Percentiles rank a stretch among this genome's conserved stretches.
phyloP scores from a whole-genome alignment of 2,113 vertebrate genomes.

The Chionodraco myersi region DNA sequence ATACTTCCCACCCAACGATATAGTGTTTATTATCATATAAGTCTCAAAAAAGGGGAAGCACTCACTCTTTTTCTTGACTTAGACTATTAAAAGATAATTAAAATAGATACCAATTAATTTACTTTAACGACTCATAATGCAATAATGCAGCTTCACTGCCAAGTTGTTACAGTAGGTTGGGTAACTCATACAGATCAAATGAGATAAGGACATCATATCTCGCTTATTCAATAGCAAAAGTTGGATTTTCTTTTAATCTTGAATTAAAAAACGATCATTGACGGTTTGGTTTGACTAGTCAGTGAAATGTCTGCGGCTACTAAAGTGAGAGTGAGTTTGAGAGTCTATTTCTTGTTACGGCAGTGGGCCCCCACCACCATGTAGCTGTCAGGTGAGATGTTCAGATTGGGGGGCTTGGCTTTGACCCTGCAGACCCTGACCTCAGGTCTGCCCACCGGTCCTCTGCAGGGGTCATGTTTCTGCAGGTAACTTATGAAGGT shows the following conservation, averaged over 20 bases:
- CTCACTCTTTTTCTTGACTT: too few species aligned
- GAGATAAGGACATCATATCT: neutral
- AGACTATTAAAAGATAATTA: neutral
- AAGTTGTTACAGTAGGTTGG: neutral
- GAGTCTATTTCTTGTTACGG: slow-evolving; percentile 88
- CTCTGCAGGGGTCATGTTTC: slow-evolving; percentile 97
- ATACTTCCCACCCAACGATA: neutral
- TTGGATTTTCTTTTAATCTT: slow-evolving; percentile 10
- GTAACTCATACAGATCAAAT: neutral
- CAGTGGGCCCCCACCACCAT: slow-evolving; percentile 94
- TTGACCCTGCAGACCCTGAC: slow-evolving; percentile 88
- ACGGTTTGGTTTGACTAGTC: slow-evolving; percentile 22
- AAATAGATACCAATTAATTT: neutral
- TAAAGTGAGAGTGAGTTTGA: neutral
- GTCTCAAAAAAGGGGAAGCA: neutral
- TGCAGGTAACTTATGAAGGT: slow-evolving; percentile 93
- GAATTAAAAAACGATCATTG: slow-evolving; percentile 19
- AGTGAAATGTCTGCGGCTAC: slow-evolving; percentile 14
- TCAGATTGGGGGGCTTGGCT: slow-evolving; percentile 85
- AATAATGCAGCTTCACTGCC: neutral
- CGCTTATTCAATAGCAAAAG: neutral
- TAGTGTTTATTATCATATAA: neutral
- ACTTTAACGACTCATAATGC: too few species aligned
- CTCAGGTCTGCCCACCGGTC: slow-evolving; percentile 86
- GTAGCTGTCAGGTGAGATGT: slow-evolving; percentile 92